Conservation (phyloP, 30 jellyfish, hydroid and myxozoan species). For the Aurelia sp. region DNA sequence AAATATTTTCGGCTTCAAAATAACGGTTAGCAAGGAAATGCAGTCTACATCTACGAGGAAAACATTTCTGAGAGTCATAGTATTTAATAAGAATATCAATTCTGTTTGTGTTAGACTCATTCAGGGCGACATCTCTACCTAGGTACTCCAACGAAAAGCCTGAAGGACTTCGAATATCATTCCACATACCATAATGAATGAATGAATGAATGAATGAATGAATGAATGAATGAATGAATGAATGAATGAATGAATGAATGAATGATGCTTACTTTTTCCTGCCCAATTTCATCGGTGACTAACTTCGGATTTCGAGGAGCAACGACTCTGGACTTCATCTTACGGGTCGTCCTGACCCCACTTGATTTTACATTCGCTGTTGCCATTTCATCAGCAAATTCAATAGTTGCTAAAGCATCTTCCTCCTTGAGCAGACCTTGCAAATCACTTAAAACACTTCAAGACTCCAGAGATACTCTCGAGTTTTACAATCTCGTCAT, state of each 20-base stretch:
- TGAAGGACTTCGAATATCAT: neutral
- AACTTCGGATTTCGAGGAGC: conserved; percentile 92
- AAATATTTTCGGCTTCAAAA: too few species aligned
- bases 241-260: too few species aligned
- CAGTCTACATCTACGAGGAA: too few species aligned
- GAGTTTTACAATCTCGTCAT: neutral
- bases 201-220: neutral
- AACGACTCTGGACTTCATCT: conserved; percentile 57
- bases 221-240: too few species aligned
- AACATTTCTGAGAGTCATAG: too few species aligned
- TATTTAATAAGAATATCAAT: too few species aligned
- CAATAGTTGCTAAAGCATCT: too few species aligned
- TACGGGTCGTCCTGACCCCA: conserved; percentile 31
- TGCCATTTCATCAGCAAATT: neutral
- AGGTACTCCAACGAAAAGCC: too few species aligned
- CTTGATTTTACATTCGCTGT: neutral
- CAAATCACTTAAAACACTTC: neutral
- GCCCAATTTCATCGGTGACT: conserved; percentile 39
- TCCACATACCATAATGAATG: too few species aligned
- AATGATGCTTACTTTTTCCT: conserved; percentile 42
- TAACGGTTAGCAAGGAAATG: too few species aligned
- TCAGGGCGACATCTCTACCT: too few species aligned
- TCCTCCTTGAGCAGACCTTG: neutral
- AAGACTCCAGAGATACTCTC: neutral
- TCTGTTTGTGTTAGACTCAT: too few species aligned